Percentiles rank a stretch among this genome's conserved stretches.
phyloP scores from a whole-genome alignment of 2,113 vertebrate genomes.

The Ceyx melanurus region DNA sequence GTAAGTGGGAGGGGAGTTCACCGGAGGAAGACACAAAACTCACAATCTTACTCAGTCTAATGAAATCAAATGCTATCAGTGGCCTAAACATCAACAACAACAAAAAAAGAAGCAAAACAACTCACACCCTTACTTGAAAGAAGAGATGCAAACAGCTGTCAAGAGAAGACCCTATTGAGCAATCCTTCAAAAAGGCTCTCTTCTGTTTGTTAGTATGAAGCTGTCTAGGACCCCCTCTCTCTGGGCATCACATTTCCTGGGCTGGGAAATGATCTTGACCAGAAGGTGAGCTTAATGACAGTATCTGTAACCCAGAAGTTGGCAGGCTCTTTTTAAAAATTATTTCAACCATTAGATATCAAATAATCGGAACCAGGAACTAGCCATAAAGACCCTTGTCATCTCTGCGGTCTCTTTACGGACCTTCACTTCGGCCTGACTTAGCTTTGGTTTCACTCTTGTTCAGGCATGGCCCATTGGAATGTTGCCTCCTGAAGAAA shows the following conservation, averaged over 20 bases:
- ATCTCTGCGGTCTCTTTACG: not conserved
- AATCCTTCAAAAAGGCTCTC: not conserved
- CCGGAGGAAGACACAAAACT: constrained; percentile 13
- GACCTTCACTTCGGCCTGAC: not conserved
- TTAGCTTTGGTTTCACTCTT: not conserved
- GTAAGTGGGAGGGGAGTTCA: constrained; percentile 59
- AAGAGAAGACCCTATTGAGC: not conserved
- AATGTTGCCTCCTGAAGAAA: not conserved
- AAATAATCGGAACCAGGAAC: not conserved
- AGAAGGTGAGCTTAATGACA: not conserved
- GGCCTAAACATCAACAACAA: not conserved
- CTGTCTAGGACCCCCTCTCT: not conserved
- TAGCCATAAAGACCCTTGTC: not conserved
- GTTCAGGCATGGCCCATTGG: not conserved
- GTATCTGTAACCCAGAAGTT: not conserved
- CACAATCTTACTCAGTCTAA: constrained; percentile 35
- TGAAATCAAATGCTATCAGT: constrained; percentile 2
- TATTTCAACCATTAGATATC: not conserved
- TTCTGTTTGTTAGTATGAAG: not conserved
- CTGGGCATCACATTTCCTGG: not conserved
- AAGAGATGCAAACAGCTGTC: not conserved
- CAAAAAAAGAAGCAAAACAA: not conserved
- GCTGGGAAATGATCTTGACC: not conserved
- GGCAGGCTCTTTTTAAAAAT: not conserved
- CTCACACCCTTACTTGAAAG: not conserved